A percentile compares a stretch with the other conserved stretches of the same genome.
These are phyloP conservation scores for Campylomormyrus numenius DNA, from an alignment of 2,113 vertebrate genomes.

Conservation along the genomic window DNA sequence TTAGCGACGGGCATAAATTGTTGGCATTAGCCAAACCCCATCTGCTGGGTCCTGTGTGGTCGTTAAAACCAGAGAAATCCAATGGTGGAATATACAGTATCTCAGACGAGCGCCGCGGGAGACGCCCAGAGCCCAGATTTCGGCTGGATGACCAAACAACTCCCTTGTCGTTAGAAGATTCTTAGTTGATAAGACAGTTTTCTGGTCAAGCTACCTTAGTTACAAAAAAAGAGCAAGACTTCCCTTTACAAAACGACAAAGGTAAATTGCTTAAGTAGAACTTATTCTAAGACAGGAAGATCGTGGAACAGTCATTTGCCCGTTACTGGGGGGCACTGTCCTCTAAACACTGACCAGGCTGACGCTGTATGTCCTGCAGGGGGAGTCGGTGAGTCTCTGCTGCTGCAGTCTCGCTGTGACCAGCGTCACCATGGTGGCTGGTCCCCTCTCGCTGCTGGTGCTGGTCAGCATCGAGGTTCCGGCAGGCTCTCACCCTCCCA, in stretches of 20 bases:
- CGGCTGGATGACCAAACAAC: neutral
- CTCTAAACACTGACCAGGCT: slow-evolving; percentile 50
- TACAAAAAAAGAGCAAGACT: neutral
- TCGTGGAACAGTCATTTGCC: neutral
- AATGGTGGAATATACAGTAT: neutral
- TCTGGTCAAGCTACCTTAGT: neutral
- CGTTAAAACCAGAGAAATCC: neutral
- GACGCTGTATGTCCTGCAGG: slow-evolving; percentile 51
- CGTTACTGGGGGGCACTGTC: neutral
- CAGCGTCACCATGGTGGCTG: slow-evolving; percentile 65
- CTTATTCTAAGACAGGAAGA: neutral
- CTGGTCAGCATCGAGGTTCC: slow-evolving; percentile 35
- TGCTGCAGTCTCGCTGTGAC: slow-evolving; percentile 69
- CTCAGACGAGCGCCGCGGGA: neutral
- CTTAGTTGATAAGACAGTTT: neutral
- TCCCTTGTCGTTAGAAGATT: neutral
- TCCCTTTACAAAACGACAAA: neutral
- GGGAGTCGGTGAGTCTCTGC: slow-evolving; percentile 65
- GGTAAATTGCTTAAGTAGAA: neutral
- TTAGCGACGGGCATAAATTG: neutral
- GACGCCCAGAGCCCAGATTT: neutral
- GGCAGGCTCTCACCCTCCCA: neutral
- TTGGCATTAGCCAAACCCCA: neutral
- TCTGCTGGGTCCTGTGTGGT: neutral
- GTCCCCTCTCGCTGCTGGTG: slow-evolving; percentile 41